Evolutionary conservation across 2,113 vertebrate species (phyloP), one percentile per base, ranked within the genome.

Genomic region (Cairina moschata): DNA sequence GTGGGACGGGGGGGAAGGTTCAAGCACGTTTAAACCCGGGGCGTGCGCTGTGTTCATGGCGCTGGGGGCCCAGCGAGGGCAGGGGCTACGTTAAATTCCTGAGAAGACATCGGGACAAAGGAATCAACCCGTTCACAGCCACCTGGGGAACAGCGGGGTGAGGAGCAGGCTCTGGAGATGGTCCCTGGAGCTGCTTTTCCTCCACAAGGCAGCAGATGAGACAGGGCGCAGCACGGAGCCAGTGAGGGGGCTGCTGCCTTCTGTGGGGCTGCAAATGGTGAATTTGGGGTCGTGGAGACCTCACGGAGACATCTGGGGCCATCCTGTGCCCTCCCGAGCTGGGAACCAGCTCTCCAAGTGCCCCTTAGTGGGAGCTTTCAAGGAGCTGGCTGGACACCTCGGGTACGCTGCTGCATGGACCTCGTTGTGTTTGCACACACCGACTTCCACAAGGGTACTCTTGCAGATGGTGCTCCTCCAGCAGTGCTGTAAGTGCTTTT

Each of bases 351-450:
- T 31, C 73, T 32, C 13, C 28, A 1, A 44, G 63, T 17, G 8
- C 71, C 25, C 0, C 1, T 4, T 2, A 13, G 54, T 10, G 81
- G 54, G 5, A 4, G 2, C 38, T 46, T n/a, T 12, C 10, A 1
- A 1, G 60, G 2, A 9, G 60, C 3, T 74, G 40, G 38, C 23
- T 31, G 78, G 74, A 42, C 9, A 1, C 5, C 11, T 32, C 9
- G 1, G 6, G 0, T 9, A 1, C 16, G n/a, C 66, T 77, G 82
- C 1, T 32, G 31, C 3, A 7, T 3, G 62, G 32, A 48, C 46
- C 46, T 20, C 9, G 46, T 38, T 0, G 2, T 88, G 58, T 42
- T 22, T 38, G 78, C 59, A 32, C 74, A 9, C 62, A 11, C 1
- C 38, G 78, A 7, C 71, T 58, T 38, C 23, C 8, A 1, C 1